Evolutionary conservation across 2,888 invertebrate species (phyloP).

Genomic region (Proisotoma minuta): DNA sequence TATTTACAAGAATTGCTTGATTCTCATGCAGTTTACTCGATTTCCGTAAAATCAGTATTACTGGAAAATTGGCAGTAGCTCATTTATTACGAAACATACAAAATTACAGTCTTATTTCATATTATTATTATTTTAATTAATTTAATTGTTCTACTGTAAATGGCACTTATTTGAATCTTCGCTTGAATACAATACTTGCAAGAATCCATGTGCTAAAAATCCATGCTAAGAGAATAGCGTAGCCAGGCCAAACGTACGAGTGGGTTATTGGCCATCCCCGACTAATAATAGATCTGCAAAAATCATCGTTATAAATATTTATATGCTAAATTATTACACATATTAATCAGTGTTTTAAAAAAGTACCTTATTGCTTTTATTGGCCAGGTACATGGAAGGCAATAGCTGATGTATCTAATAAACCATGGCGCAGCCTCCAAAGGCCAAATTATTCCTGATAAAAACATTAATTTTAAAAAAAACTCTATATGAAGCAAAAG

Average conservation of each 20-base stretch:
- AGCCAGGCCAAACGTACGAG: slow-evolving; percentile 27
- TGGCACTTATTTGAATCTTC: slow-evolving; percentile 1
- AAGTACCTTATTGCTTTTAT: slow-evolving; percentile 52
- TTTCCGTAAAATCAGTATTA: no score
- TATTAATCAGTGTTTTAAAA: no score
- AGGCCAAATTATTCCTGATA: slow-evolving; percentile 85
- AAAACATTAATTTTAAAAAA: not conserved
- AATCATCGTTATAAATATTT: not conserved
- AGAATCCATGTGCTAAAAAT: slow-evolving; percentile 23
- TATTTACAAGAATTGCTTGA: no score
- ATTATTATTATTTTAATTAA: no score
- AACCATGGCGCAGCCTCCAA: slow-evolving; percentile 88
- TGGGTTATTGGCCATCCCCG: slow-evolving; percentile 43
- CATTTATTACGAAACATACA: no score
- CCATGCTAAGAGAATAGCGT: slow-evolving; percentile 16
- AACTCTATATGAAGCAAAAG: no score
- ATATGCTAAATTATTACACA: no score
- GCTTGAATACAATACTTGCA: slow-evolving; percentile 6
- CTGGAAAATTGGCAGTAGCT: no score
- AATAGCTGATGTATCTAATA: slow-evolving; percentile 57
- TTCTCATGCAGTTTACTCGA: no score
- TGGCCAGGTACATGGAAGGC: slow-evolving; percentile 52
- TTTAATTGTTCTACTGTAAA: no score
- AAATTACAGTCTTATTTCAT: no score
- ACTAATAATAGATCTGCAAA: slow-evolving; percentile 33